Evolutionary conservation across 1,140 invertebrate genomes (phyloP).

Genomic region (Caenorhabditis elegans): WBcel235 BX284603.4:3929001-3929500

Average conservation of each 20-base stretch:
- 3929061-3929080: not conserved
- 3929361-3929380: no score
- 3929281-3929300: no score
- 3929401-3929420: no score
- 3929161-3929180: not conserved
- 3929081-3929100: not conserved
- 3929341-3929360: no score
- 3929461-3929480: no score
- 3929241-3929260: not conserved
- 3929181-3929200: constrained; percentile 14
- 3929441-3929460: no score
- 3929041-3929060: not conserved
- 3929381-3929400: no score
- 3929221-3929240: constrained; percentile 27
- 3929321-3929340: no score
- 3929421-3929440: no score
- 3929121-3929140: no score
- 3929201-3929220: not conserved
- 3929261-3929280: not conserved
- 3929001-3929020: not conserved
- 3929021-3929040: not conserved
- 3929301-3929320: no score
- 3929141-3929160: not conserved
- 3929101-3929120: not conserved
- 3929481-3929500: no score